A percentile compares a stretch with the other conserved stretches of the same genome.
phyloP scores from a whole-genome alignment of 1,140 invertebrate genomes.

The Manduca sexta region DNA sequence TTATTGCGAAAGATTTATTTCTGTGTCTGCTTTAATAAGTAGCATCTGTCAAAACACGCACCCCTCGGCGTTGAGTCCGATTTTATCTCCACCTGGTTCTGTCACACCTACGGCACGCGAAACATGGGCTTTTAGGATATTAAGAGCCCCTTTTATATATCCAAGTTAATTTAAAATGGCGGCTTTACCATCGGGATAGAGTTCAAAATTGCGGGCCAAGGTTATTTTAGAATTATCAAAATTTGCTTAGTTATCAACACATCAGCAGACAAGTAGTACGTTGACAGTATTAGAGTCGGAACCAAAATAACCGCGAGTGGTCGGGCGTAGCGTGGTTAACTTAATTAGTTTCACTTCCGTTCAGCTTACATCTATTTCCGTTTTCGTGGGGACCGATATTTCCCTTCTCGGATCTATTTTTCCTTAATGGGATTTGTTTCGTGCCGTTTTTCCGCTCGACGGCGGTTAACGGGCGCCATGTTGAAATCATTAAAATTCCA shows the following conservation, averaged over 20 bases:
- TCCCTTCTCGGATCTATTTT: conserved; percentile 57
- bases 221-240: conserved; percentile 12
- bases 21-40: conserved; percentile 48
- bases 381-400: conserved; percentile 56
- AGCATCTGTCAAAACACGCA: conserved; percentile 62
- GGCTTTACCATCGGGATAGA: no score
- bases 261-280: conserved; percentile 54
- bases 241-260: conserved; percentile 60
- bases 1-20: conserved; percentile 40
- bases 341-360: conserved; percentile 72
- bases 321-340: conserved; percentile 55
- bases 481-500: conserved; percentile 38
- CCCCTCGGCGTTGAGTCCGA: conserved; percentile 54
- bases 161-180: no score
- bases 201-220: no score
- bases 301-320: conserved; percentile 65
- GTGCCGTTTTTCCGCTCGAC: conserved; percentile 25
- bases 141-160: not conserved
- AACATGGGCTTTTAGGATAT: conserved; percentile 65
- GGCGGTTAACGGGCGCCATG: conserved; percentile 16
- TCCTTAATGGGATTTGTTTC: conserved; percentile 60
- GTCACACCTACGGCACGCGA: conserved; percentile 63
- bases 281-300: conserved; percentile 59
- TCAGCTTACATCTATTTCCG: conserved; percentile 69
- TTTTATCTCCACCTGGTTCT: conserved; percentile 68